Evolutionary conservation across 64 coral and sea anemone species (phyloP), one percentile per base, ranked within the genome.

Genomic region (Stylophora pistillata): DNA sequence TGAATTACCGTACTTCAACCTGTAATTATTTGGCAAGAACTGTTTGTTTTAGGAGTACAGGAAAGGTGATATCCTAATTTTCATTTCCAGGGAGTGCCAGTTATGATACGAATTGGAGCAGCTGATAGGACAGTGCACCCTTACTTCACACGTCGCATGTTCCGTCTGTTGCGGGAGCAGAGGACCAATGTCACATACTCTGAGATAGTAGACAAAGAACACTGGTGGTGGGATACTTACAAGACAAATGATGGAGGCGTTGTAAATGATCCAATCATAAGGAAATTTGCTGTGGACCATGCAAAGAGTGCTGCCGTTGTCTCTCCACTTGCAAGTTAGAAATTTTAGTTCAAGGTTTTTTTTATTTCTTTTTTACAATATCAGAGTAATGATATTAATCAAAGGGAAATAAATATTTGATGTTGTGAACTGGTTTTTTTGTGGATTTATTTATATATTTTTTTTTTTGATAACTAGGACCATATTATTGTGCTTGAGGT

Each of bases 221-320:
- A 99, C 59, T 99, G 97, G 97, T 99, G 97, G 97, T 99, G 97
- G 97, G 97, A 99, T 61, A 95, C 90, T 0, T 93, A 88, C 27
- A 62, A 77, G 20, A 99, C 93, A 4, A 99, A 99, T 60, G 97
- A 99, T 55, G 97, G 97, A 30, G 97, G 97, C 58, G 97, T 90
- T 3, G 81, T 91, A 16, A 99, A 99, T 70, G 97, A 99, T 78
- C 97, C 93, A 30, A 73, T 95, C 47, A 95, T 99, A 3, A 87
- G 97, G 30, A 76, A 82, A 28, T 99, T 99, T 88, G 90, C 93
- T 77, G 72, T 90, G 21, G 78, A 65, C 18, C 97, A 99, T 60
- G 87, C 66, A 58, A 14, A 57, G 56, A 37, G 21, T 59, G 15
- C 69, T 58, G 70, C 2, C 32, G 74, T 58, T 12, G 2, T 4